phyloP scores from a whole-genome alignment of 2,888 invertebrate genomes.

The Dastarcus helophoroides region DNA sequence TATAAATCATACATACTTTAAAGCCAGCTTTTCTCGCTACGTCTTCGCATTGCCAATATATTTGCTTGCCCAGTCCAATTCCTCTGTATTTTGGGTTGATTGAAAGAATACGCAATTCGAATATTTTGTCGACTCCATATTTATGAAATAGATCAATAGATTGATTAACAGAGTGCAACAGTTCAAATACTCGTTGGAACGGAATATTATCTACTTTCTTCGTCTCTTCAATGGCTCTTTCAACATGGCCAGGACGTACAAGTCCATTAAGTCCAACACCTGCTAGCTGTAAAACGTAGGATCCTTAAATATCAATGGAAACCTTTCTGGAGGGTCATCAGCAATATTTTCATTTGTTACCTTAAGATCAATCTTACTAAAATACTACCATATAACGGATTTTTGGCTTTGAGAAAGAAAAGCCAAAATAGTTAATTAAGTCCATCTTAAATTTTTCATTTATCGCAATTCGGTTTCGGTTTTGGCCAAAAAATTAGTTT shows the following conservation, averaged over 20 bases:
- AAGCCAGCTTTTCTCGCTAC: conserved; percentile 55
- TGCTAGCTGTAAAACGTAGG: conserved; percentile 48
- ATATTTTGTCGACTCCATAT: conserved; percentile 56
- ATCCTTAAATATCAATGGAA: too few species aligned
- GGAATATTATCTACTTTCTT: conserved; percentile 54
- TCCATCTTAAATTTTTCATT: too few species aligned
- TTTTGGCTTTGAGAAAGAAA: too few species aligned
- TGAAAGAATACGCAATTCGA: conserved; percentile 72
- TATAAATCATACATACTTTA: too few species aligned
- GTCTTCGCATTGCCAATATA: too few species aligned
- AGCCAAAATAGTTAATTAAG: too few species aligned
- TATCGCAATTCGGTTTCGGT: too few species aligned
- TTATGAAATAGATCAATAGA: conserved; percentile 56
- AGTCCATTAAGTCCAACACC: conserved; percentile 73
- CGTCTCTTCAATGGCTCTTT: conserved; percentile 56
- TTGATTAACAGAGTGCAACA: conserved; percentile 59
- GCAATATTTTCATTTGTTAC: too few species aligned
- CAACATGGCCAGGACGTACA: conserved; percentile 58
- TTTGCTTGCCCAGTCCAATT: conserved; percentile 61
- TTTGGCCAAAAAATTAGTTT: too few species aligned
- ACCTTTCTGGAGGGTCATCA: too few species aligned
- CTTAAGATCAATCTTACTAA: too few species aligned
- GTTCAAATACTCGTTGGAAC: conserved; percentile 67
- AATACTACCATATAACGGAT: too few species aligned
- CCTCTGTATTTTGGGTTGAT: conserved; percentile 62